A percentile compares a stretch with the other conserved stretches of the same genome.
Evolutionary conservation across 35 echinoderm and acorn worm genomes (phyloP).

Genomic region (Stichopus chloronotus): DNA sequence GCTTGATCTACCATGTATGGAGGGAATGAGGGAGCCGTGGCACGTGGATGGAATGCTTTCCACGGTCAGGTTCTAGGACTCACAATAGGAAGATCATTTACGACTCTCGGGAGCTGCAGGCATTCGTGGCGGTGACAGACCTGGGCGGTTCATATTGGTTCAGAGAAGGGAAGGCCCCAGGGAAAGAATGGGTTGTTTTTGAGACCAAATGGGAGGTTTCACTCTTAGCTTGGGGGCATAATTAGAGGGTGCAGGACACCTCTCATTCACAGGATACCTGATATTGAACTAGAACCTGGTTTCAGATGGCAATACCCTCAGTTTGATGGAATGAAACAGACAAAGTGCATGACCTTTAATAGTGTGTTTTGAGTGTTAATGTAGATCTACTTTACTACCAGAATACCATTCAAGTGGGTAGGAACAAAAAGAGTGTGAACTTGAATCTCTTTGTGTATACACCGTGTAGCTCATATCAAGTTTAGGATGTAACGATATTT

Average conservation of each 20-base stretch:
- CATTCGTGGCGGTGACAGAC: neutral
- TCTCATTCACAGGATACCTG: neutral
- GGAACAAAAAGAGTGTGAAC: too few species aligned
- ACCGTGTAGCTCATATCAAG: too few species aligned
- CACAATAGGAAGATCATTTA: slow-evolving; percentile 48
- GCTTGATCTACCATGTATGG: slow-evolving; percentile 41
- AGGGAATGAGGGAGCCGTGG: neutral
- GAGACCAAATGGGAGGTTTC: slow-evolving; percentile 1
- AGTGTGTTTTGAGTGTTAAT: too few species aligned
- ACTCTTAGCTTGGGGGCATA: slow-evolving; percentile 37
- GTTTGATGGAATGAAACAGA: too few species aligned
- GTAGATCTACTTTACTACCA: too few species aligned
- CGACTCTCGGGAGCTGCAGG: neutral
- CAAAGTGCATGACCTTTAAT: too few species aligned
- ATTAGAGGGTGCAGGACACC: neutral
- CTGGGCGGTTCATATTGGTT: slow-evolving; percentile 9
- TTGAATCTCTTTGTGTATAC: too few species aligned
- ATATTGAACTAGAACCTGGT: neutral
- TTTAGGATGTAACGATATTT: too few species aligned
- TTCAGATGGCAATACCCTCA: too few species aligned
- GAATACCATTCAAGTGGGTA: too few species aligned
- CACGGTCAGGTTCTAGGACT: neutral
- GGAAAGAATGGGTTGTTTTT: neutral
- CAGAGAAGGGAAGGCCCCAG: neutral
- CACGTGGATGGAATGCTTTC: slow-evolving; percentile 33